These are phyloP conservation scores for Agonopterix arenella DNA, from an alignment of 2,888 invertebrate species.

Conservation along the genomic window DNA sequence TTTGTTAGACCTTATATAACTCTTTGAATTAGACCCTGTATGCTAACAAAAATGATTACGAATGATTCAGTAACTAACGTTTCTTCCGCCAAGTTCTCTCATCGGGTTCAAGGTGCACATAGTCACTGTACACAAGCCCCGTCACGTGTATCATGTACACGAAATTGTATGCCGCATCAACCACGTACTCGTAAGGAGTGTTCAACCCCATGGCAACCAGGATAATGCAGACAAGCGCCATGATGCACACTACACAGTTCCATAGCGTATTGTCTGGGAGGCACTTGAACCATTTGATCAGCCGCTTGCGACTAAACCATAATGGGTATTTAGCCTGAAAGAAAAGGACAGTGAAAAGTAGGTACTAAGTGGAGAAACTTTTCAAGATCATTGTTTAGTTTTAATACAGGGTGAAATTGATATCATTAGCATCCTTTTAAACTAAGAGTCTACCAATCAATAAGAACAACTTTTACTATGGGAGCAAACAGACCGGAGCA, in stretches of 20 bases:
- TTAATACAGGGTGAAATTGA: too few relatives aligned
- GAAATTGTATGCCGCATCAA: conserved; percentile 35
- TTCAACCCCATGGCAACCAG: conserved; percentile 17
- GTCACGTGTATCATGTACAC: conserved; percentile 36
- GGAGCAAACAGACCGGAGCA: too few relatives aligned
- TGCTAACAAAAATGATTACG: too few relatives aligned
- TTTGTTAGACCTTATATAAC: too few relatives aligned
- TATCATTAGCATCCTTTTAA: too few relatives aligned
- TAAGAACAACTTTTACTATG: too few relatives aligned
- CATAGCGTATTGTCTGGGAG: conserved; percentile 39
- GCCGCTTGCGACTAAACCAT: conserved; percentile 31
- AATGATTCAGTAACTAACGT: conserved; percentile 23
- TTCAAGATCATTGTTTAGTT: too few relatives aligned
- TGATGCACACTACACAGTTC: conserved; percentile 39
- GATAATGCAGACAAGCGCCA: conserved; percentile 28
- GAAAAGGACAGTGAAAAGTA: neutral
- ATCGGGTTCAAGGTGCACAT: conserved; percentile 15
- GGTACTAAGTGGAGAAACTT: too few relatives aligned
- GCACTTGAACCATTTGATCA: conserved; percentile 24
- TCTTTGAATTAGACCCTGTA: too few relatives aligned
- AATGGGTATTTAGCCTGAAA: conserved; percentile 33
- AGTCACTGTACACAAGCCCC: conserved; percentile 23
- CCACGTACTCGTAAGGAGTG: conserved; percentile 6
- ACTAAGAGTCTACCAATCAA: too few relatives aligned
- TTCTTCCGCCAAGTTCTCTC: conserved; percentile 13